Conservation (phyloP, 2,113 vertebrate genomes). For the Narcine bancroftii region DNA sequence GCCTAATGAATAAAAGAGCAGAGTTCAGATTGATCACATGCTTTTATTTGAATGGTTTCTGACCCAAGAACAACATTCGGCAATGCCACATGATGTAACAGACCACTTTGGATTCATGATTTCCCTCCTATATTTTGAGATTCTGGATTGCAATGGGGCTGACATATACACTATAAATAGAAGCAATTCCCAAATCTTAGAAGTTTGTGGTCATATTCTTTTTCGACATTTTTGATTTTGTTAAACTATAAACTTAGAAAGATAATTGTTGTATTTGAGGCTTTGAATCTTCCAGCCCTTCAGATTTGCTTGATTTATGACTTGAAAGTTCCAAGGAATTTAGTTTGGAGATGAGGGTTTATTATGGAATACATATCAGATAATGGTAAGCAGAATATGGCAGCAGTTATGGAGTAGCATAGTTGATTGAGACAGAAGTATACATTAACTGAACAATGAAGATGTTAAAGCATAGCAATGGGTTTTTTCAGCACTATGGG, state of each 20-base stretch:
- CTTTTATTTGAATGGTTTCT: neutral
- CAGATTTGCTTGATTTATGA: neutral
- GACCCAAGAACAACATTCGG: neutral
- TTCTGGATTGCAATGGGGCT: neutral
- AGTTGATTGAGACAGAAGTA: too few relatives aligned
- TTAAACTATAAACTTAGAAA: neutral
- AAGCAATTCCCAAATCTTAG: neutral
- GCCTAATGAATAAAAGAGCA: neutral
- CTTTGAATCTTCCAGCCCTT: neutral
- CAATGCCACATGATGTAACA: conserved; percentile 8
- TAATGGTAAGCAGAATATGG: neutral
- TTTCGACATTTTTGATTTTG: neutral
- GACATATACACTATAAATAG: neutral
- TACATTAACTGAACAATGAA: neutral
- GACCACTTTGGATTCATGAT: neutral
- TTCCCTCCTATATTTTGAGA: neutral
- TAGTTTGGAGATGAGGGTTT: neutral
- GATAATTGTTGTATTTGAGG: neutral
- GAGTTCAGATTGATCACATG: neutral
- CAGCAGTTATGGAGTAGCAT: too few relatives aligned
- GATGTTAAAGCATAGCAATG: neutral
- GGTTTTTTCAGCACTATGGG: neutral
- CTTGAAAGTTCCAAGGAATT: neutral
- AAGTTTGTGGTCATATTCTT: neutral
- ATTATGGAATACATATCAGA: neutral